Evolutionary conservation across 2,113 vertebrate species (phyloP).

Genomic region (Lucifuga dentata): DNA sequence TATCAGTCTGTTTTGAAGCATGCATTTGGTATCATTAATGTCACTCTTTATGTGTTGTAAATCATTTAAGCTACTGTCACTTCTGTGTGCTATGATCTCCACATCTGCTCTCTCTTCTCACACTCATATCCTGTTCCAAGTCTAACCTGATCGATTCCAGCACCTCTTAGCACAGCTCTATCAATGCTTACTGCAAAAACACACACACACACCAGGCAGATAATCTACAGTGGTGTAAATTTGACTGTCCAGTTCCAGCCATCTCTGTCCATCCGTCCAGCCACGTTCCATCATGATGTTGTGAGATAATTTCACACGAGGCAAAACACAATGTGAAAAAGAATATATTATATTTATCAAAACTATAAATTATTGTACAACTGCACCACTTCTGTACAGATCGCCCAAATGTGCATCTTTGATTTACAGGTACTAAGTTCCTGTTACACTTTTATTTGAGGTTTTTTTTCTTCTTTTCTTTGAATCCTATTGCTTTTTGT

Average conservation of each 20-base stretch:
- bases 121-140: conserved; percentile 34
- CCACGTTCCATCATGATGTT: conserved; percentile 76
- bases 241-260: conserved; percentile 65
- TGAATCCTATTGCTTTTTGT: conserved; percentile 78
- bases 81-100: conserved; percentile 73
- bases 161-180: conserved; percentile 52
- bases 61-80: conserved; percentile 78
- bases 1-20: conserved; percentile 81
- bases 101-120: conserved; percentile 53
- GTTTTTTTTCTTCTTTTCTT: conserved; percentile 67
- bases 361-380: conserved; percentile 82
- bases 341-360: conserved; percentile 81
- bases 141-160: conserved; percentile 58
- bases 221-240: conserved; percentile 67
- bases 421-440: conserved; percentile 80
- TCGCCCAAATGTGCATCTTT: conserved; percentile 82
- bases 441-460: conserved; percentile 73
- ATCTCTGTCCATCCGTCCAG: conserved; percentile 73
- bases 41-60: conserved; percentile 82
- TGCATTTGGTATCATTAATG: conserved; percentile 83
- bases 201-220: conserved; percentile 14
- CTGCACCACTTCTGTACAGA: conserved; percentile 83
- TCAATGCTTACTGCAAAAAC: conserved; percentile 36
- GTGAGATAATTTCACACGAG: conserved; percentile 76
- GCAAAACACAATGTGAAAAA: conserved; percentile 81